Percentiles rank a stretch among this genome's conserved stretches.
Conservation (phyloP, 2,113 vertebrate species). For the Callopanchax toddi region DNA sequence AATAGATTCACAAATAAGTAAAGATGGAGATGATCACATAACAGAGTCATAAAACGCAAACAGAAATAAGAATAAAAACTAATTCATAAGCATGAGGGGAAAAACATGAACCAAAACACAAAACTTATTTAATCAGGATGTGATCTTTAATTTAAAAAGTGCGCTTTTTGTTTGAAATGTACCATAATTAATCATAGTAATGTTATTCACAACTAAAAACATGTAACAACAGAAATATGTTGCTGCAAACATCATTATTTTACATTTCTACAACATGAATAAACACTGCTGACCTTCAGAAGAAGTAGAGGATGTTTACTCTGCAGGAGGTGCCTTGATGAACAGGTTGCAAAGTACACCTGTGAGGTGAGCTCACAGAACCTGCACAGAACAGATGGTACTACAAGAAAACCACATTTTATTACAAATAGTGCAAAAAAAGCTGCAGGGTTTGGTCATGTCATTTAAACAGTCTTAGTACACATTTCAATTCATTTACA, state of each 20-base stretch:
- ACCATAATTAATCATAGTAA: no score
- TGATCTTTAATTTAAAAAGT: no score
- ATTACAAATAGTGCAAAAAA: neutral
- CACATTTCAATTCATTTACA: no score
- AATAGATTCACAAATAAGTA: neutral
- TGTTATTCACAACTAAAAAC: no score
- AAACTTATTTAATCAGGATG: no score
- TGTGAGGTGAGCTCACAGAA: constrained; percentile 10
- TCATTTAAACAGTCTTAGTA: no score
- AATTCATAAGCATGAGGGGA: no score
- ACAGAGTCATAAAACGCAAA: no score
- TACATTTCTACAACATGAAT: constrained; percentile 19
- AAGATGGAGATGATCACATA: no score
- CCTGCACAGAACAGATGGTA: constrained; percentile 20
- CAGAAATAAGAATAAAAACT: no score
- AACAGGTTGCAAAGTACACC: constrained; percentile 3
- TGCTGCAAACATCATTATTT: constrained; percentile 14
- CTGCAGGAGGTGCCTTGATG: constrained; percentile 12
- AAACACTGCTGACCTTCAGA: constrained; percentile 45
- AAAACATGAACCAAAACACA: no score
- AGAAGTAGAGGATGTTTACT: constrained; percentile 1
- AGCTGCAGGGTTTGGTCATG: neutral
- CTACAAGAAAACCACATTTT: constrained; percentile 11
- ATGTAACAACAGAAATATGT: neutral
- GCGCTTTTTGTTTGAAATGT: no score